phyloP scores from a whole-genome alignment of 2,888 invertebrate species.

The Oegoconia quadripuncta region DNA sequence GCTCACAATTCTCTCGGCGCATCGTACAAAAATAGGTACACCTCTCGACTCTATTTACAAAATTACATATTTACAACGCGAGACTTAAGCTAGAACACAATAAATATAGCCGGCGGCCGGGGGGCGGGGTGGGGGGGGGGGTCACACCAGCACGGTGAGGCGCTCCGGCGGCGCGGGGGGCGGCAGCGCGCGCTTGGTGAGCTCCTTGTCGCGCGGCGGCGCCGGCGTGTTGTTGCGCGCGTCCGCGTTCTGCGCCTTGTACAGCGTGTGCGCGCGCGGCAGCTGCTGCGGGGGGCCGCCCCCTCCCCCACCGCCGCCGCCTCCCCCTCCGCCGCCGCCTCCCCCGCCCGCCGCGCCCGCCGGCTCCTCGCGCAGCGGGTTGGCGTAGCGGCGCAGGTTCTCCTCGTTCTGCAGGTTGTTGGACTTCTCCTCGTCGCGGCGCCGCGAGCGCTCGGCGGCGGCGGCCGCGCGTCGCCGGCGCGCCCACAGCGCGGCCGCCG shows the following conservation, averaged over 20 bases:
- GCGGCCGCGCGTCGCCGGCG: conserved; percentile 45
- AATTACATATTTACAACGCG: conserved; percentile 64
- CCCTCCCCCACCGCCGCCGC: conserved; percentile 60
- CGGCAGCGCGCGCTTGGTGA: conserved; percentile 84
- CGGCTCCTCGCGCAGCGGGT: conserved; percentile 85
- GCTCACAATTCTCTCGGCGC: conserved; percentile 37
- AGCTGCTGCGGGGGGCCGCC: conserved; percentile 71
- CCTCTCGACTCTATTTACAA: conserved; percentile 66
- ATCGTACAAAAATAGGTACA: conserved; percentile 46
- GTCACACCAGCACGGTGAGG: conserved; percentile 53
- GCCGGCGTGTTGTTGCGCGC: conserved; percentile 88
- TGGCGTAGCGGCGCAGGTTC: conserved; percentile 89
- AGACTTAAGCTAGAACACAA: conserved; percentile 45
- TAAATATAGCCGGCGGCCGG: conserved; percentile 43
- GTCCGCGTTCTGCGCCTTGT: conserved; percentile 91
- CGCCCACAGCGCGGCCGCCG: conserved; percentile 44
- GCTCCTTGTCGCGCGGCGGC: conserved; percentile 84
- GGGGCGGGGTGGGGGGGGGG: conserved; percentile 3
- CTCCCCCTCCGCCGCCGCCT: conserved; percentile 59
- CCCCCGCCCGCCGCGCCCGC: conserved; percentile 64
- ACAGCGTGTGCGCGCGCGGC: conserved; percentile 82
- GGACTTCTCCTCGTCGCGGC: conserved; percentile 91
- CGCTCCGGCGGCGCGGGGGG: conserved; percentile 64
- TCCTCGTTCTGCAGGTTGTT: conserved; percentile 96
- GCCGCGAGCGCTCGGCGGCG: conserved; percentile 80